Conservation (phyloP, 2,113 vertebrate species). For the Thinocorus orbignyianus region DNA sequence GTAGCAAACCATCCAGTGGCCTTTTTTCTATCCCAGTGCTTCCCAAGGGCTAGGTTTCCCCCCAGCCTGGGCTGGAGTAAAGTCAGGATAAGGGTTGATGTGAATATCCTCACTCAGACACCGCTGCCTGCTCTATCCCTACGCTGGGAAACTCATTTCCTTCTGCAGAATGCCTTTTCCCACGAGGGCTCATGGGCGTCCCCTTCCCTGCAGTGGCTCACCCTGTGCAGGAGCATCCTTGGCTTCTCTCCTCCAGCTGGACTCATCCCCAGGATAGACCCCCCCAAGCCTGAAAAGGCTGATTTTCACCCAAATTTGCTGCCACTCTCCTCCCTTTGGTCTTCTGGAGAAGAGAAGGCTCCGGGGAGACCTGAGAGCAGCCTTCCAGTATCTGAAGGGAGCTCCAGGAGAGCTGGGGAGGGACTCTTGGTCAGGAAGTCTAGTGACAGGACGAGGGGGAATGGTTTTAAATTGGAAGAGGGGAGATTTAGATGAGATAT, state of each 20-base stretch:
- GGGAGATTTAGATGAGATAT: too few species aligned
- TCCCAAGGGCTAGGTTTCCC: not conserved
- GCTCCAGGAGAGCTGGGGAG: too few species aligned
- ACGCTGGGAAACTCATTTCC: not conserved
- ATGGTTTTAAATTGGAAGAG: too few species aligned
- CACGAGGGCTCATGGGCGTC: fast-evolving
- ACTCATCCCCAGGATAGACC: not conserved
- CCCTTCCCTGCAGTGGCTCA: not conserved
- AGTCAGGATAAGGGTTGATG: not conserved
- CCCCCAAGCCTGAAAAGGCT: not conserved
- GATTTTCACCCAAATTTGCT: not conserved
- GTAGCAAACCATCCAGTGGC: not conserved
- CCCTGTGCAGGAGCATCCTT: not conserved
- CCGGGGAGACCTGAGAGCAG: too few species aligned
- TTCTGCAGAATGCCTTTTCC: not conserved
- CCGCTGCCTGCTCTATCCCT: not conserved
- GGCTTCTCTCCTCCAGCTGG: not conserved
- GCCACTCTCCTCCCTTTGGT: not conserved
- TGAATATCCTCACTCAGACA: not conserved
- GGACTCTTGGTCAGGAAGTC: too few species aligned
- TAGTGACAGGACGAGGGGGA: too few species aligned
- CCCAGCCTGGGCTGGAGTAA: not conserved
- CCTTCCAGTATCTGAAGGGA: too few species aligned
- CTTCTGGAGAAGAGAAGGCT: too few species aligned
- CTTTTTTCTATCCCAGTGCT: not conserved